Conservation (phyloP, 2,797 vertebrate genomes). For the Carapus acus region DNA sequence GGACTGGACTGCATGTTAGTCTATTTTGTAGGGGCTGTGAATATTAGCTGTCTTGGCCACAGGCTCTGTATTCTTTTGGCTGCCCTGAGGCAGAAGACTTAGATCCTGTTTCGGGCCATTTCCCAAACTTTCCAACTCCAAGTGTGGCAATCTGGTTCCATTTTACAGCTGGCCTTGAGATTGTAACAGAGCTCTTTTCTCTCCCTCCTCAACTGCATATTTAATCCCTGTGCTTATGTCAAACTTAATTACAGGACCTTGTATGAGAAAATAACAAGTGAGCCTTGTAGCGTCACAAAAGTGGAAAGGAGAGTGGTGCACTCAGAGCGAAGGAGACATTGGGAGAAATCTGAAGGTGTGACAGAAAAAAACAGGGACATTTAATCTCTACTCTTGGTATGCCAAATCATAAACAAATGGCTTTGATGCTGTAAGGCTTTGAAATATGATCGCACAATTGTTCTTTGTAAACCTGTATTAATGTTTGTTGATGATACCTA, state of each 20-base stretch:
- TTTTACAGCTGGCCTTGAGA: slow-evolving; percentile 84
- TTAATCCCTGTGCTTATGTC: slow-evolving; percentile 99
- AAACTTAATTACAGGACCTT: slow-evolving; percentile 99
- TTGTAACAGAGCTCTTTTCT: slow-evolving; percentile 87
- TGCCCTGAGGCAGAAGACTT: slow-evolving; percentile 55
- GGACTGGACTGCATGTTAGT: slow-evolving; percentile 60
- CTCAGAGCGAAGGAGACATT: slow-evolving; percentile 57
- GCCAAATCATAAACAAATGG: slow-evolving; percentile 44
- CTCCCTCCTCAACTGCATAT: slow-evolving; percentile 91
- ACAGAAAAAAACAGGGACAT: slow-evolving; percentile 51
- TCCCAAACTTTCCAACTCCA: slow-evolving; percentile 77
- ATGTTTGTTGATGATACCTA: not conserved
- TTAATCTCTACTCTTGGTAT: slow-evolving; percentile 51
- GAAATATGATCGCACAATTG: slow-evolving; percentile 1
- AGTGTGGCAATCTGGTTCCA: slow-evolving; percentile 85
- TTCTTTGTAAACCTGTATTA: slow-evolving; percentile 7
- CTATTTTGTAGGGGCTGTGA: slow-evolving; percentile 65
- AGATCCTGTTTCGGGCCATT: slow-evolving; percentile 70
- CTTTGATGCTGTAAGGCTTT: slow-evolving; percentile 30
- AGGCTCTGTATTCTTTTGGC: slow-evolving; percentile 55
- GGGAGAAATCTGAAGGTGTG: slow-evolving; percentile 59
- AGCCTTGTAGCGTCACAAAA: slow-evolving; percentile 73
- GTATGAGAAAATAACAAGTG: slow-evolving; percentile 98
- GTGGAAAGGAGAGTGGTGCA: slow-evolving; percentile 58
- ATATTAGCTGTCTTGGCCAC: slow-evolving; percentile 63